Conservation (phyloP, 2,797 vertebrate genomes). For the Toxotes lorentzi region DNA sequence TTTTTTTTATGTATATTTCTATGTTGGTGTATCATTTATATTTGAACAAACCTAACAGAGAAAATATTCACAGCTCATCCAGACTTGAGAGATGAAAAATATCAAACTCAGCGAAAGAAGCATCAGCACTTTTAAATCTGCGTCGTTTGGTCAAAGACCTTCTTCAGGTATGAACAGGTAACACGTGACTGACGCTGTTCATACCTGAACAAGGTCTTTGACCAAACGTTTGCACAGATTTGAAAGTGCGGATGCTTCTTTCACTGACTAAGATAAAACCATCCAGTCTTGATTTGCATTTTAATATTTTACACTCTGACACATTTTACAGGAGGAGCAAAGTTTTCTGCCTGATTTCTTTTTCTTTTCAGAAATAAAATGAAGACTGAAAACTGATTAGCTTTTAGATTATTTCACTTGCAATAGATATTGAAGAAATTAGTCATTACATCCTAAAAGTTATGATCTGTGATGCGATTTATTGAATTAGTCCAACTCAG, state of each 20-base stretch:
- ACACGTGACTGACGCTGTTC: too few relatives aligned
- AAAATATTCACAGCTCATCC: too few relatives aligned
- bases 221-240: too few relatives aligned
- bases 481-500: constrained; percentile 70
- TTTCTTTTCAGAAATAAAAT: constrained; percentile 45
- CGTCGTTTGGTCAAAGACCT: too few relatives aligned
- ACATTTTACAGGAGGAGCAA: constrained; percentile 31
- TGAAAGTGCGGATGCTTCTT: too few relatives aligned
- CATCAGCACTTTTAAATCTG: too few relatives aligned
- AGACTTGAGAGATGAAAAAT: too few relatives aligned
- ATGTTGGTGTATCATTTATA: background rate
- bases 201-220: too few relatives aligned
- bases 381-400: constrained; percentile 55
- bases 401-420: constrained; percentile 55
- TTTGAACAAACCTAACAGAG: background rate
- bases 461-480: constrained; percentile 75
- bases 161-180: too few relatives aligned
- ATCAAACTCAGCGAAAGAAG: too few relatives aligned
- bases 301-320: constrained; percentile 41
- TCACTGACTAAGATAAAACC: background rate
- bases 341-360: constrained; percentile 60
- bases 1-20: background rate
- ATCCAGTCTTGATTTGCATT: constrained; percentile 26
- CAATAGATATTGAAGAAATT: constrained; percentile 49
- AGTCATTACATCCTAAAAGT: constrained; percentile 64